Evolutionary conservation across 2,113 vertebrate genomes (phyloP).

Genomic region (Noturus placidus): DNA sequence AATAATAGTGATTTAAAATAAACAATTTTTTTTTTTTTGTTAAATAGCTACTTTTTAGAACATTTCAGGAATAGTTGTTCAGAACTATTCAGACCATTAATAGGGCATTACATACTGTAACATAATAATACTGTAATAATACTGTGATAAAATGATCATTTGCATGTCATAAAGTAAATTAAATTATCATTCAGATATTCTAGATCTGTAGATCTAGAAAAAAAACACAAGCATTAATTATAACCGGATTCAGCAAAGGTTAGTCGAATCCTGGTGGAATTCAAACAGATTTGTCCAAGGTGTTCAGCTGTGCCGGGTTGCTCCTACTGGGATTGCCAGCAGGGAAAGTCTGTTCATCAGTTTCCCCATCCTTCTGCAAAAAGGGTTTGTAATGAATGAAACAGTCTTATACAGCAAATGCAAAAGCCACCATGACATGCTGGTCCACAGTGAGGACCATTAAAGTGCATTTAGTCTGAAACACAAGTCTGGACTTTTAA

Average conservation of each 20-base stretch:
- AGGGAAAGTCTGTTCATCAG: constrained; percentile 16
- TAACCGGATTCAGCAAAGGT: neutral
- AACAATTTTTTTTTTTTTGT: too few relatives aligned
- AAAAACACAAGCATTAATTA: neutral
- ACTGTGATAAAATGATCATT: neutral
- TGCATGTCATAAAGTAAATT: neutral
- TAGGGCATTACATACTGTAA: neutral
- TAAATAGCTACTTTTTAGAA: constrained; percentile 39
- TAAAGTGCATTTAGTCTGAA: constrained; percentile 16
- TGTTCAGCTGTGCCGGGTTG: constrained; percentile 15
- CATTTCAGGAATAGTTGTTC: constrained; percentile 28
- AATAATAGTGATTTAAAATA: neutral
- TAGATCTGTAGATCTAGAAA: neutral
- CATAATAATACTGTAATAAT: neutral
- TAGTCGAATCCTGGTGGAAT: constrained; percentile 8
- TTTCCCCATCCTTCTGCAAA: constrained; percentile 24
- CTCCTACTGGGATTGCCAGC: constrained; percentile 6
- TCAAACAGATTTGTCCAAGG: constrained; percentile 34
- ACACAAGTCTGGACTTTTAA: constrained; percentile 29
- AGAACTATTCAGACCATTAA: constrained; percentile 23
- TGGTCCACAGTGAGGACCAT: constrained; percentile 7
- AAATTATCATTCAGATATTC: too few relatives aligned
- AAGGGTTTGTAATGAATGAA: constrained; percentile 34
- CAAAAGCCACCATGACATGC: constrained; percentile 21
- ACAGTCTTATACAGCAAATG: constrained; percentile 22